Conservation (phyloP, 2,113 vertebrate species). For the Menidia beryllina region DNA sequence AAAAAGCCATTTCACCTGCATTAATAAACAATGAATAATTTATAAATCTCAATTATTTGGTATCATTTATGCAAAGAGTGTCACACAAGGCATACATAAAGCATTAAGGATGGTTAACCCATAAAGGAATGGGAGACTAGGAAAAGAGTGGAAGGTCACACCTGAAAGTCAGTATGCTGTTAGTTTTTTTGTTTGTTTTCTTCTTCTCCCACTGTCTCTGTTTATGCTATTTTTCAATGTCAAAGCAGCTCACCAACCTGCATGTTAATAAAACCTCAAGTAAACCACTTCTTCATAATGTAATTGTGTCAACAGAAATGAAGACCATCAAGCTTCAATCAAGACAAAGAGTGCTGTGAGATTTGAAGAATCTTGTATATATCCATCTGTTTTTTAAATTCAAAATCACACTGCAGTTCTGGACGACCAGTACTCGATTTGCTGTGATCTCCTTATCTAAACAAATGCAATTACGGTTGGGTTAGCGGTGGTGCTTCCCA, state of each 20-base stretch:
- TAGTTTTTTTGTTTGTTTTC: slow-evolving; percentile 25
- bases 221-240: slow-evolving; percentile 40
- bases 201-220: slow-evolving; percentile 21
- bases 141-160: slow-evolving; percentile 81
- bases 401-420: slow-evolving; percentile 48
- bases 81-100: slow-evolving; percentile 98
- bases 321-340: slow-evolving; percentile 15
- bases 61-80: slow-evolving; percentile 99
- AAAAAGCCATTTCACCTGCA: slow-evolving; percentile 94
- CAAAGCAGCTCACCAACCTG: slow-evolving; percentile 34
- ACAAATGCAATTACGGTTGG: slow-evolving; percentile 87
- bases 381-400: slow-evolving; percentile 45
- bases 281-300: slow-evolving; percentile 21
- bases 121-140: slow-evolving; percentile 85
- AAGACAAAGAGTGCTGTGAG: slow-evolving; percentile 26
- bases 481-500: slow-evolving; percentile 84
- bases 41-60: slow-evolving; percentile 99
- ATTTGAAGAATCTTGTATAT: slow-evolving; percentile 37
- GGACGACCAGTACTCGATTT: slow-evolving; percentile 65
- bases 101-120: slow-evolving; percentile 94
- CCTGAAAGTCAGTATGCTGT: slow-evolving; percentile 74
- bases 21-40: slow-evolving; percentile 99
- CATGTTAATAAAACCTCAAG: slow-evolving; percentile 13
- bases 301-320: slow-evolving; percentile 22
- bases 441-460: slow-evolving; percentile 84